A percentile compares a stretch with the other conserved stretches of the same genome.
phyloP scores from a whole-genome alignment of 2,888 invertebrate species.

The Nomada fabriciana region DNA sequence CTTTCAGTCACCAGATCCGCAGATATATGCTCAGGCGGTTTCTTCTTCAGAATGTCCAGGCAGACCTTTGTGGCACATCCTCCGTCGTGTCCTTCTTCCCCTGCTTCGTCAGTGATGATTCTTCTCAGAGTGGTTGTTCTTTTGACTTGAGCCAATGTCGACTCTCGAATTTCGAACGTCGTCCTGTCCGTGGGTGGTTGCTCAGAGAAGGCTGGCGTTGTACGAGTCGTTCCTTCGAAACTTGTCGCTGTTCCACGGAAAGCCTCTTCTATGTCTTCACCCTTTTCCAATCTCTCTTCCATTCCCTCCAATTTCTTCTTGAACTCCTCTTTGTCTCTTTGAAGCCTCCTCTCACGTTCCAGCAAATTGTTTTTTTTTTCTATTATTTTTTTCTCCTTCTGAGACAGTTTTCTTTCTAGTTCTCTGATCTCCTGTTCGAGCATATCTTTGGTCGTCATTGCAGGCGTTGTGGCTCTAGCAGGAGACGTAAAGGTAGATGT shows the following conservation, averaged over 20 bases:
- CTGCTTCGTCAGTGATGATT: neutral
- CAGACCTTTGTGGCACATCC: conserved; percentile 34
- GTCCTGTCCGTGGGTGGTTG: conserved; percentile 44
- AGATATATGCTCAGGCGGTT: neutral
- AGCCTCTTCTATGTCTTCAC: conserved; percentile 58
- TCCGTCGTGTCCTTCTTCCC: neutral
- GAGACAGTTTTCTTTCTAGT: conserved; percentile 43
- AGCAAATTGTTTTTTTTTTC: conserved; percentile 34
- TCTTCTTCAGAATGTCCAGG: conserved; percentile 41
- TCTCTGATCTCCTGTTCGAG: conserved; percentile 57
- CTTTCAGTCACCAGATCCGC: conserved; percentile 55
- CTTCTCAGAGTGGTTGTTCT: neutral
- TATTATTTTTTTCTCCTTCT: conserved; percentile 21
- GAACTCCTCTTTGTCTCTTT: conserved; percentile 56
- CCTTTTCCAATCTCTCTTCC: conserved; percentile 26
- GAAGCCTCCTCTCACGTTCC: conserved; percentile 44
- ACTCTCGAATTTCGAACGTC: conserved; percentile 44
- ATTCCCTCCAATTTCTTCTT: conserved; percentile 24
- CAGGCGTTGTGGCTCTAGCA: neutral
- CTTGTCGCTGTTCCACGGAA: neutral
- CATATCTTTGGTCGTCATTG: conserved; percentile 25
- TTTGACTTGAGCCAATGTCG: neutral
- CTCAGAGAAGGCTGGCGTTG: conserved; percentile 33
- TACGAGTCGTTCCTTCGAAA: neutral
- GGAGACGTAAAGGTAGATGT: neutral